Evolutionary conservation across 2,797 vertebrate genomes (phyloP).

Genomic region (Xyrichtys novacula): DNA sequence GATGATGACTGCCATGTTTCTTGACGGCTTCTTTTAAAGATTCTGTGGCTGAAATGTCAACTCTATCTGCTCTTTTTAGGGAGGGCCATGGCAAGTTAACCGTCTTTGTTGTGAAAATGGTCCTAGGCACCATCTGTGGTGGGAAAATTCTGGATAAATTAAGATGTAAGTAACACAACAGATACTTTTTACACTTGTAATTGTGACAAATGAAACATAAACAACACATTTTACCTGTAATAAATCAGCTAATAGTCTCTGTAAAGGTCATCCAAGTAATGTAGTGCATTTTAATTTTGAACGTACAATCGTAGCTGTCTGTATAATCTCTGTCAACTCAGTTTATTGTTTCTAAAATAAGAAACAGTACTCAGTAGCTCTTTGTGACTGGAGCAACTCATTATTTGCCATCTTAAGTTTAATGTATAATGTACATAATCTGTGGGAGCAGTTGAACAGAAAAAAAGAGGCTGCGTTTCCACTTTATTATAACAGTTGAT

Average conservation of each 20-base stretch:
- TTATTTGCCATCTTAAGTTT: conserved; percentile 70
- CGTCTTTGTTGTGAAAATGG: conserved; percentile 95
- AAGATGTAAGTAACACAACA: conserved; percentile 91
- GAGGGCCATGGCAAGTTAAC: conserved; percentile 95
- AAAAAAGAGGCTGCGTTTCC: conserved; percentile 27
- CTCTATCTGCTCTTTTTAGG: conserved; percentile 81
- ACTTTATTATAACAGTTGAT: conserved; percentile 59
- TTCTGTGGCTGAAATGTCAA: conserved; percentile 29
- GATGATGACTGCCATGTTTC: neutral
- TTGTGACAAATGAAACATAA: conserved; percentile 46
- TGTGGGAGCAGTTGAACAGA: conserved; percentile 52
- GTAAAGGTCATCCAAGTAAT: conserved; percentile 43
- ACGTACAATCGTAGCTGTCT: conserved; percentile 24
- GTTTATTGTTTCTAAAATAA: conserved; percentile 37
- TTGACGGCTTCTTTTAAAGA: conserved; percentile 16
- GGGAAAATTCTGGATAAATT: conserved; percentile 99
- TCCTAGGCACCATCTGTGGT: conserved; percentile 94
- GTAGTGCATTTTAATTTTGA: conserved; percentile 21
- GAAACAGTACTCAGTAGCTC: conserved; percentile 29
- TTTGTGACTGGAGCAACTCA: conserved; percentile 58
- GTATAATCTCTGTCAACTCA: conserved; percentile 42
- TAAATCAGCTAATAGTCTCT: conserved; percentile 52
- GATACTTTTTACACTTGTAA: conserved; percentile 48
- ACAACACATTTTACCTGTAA: conserved; percentile 23
- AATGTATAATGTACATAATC: conserved; percentile 72